Evolutionary conservation across 2,113 vertebrate species (phyloP).

Genomic region (Varanus salvator): DNA sequence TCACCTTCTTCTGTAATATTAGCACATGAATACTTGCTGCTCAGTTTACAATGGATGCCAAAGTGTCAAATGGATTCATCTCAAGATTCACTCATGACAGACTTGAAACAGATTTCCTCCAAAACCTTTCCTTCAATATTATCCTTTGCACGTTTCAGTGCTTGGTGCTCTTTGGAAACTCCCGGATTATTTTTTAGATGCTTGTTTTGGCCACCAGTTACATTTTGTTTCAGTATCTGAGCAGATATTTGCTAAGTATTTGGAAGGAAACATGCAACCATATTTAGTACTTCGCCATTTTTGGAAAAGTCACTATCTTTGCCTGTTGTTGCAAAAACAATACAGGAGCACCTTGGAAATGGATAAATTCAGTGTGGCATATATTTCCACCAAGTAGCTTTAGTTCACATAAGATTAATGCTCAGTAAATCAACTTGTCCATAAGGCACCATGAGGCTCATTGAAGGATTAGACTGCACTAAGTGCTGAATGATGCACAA

Average conservation of each 20-base stretch:
- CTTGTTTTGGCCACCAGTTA: background rate
- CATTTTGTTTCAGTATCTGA: background rate
- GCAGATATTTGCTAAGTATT: background rate
- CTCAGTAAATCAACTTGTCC: too few species aligned
- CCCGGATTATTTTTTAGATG: background rate
- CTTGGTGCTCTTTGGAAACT: background rate
- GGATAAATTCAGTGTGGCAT: background rate
- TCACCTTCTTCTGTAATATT: background rate
- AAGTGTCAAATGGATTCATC: background rate
- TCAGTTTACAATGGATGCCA: background rate
- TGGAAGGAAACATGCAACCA: background rate
- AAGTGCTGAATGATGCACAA: background rate
- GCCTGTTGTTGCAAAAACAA: background rate
- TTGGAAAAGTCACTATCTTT: too few species aligned
- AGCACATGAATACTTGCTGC: rapidly evolving
- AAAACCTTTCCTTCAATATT: background rate
- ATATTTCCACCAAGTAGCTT: background rate
- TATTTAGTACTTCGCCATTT: background rate
- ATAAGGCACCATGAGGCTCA: background rate
- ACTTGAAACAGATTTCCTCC: background rate
- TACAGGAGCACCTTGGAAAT: background rate
- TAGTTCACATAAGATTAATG: background rate
- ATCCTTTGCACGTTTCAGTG: background rate
- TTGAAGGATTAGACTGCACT: background rate
- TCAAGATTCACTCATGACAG: background rate